Percentiles rank a stretch among this genome's conserved stretches.
These are phyloP conservation scores for Patella depressa DNA, from an alignment of 2,888 invertebrate species.

Conservation along the genomic window DNA sequence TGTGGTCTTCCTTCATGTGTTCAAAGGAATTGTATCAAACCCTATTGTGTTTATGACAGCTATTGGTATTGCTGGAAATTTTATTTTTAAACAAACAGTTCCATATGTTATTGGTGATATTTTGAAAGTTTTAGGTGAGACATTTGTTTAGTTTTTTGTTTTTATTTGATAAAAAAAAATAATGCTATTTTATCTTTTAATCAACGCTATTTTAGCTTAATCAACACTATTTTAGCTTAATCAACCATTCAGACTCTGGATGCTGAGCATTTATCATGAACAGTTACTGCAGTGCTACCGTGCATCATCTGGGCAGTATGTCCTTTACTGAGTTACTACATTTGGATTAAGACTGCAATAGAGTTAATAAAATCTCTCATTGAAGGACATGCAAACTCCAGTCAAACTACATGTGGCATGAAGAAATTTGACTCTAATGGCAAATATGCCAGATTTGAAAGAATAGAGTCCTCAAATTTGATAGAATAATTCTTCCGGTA, in stretches of 20 bases:
- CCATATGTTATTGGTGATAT: constrained; percentile 83
- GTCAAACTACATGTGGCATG: too few relatives aligned
- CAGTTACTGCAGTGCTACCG: not conserved
- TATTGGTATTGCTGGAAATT: constrained; percentile 89
- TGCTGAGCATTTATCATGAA: not conserved
- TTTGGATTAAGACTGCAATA: too few relatives aligned
- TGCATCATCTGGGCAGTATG: too few relatives aligned
- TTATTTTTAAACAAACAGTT: constrained; percentile 83
- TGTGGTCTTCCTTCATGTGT: constrained; percentile 45
- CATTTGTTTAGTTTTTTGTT: not conserved
- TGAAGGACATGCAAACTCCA: too few relatives aligned
- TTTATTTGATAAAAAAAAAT: not conserved
- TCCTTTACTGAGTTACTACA: too few relatives aligned
- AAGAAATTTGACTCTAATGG: too few relatives aligned
- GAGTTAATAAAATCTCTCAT: too few relatives aligned
- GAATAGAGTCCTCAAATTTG: too few relatives aligned
- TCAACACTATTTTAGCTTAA: not conserved
- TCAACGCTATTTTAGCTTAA: not conserved
- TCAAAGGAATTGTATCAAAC: constrained; percentile 80
- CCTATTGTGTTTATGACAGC: constrained; percentile 93
- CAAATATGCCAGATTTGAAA: too few relatives aligned
- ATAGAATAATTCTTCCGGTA: too few relatives aligned
- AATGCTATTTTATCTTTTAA: not conserved
- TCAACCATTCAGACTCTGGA: not conserved
- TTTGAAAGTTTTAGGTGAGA: constrained; percentile 77